Base-by-base conservation (phyloP, 2,888 invertebrate genomes). In the Drosophila kanekoi region DNA sequence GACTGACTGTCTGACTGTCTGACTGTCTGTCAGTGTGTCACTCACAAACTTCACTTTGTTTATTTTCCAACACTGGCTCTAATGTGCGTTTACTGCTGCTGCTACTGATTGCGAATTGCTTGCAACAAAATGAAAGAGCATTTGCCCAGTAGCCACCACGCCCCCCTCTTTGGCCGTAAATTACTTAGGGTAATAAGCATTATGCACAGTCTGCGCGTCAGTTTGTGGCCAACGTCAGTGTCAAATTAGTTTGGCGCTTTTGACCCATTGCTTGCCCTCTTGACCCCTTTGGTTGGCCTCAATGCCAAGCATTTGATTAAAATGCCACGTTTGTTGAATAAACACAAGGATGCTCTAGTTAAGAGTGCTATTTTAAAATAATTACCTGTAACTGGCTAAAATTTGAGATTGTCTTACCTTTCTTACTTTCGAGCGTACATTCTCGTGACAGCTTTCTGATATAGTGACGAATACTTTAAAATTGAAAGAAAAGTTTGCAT, bases 101-200 rank as follows among this genome's bases (percentile, higher is more conserved):
- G 62, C 43, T 69, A 71, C 67, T 63, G 87, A 87, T 84, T 82
- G 85, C 85, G 79, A 77, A 75, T 79, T 75, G 87, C 82, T 75
- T 66, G 77, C 77, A 69, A 61, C 57, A 48, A 66, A 79, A 69
- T 73, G 78, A 72, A 67, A 43, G 67, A 66, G 60, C 66, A 59
- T 44, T 54, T 38, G 44, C 23, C 57, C 57, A 57, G 33, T 35
- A 38, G 23, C 14, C 23, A 28, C 10, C 23, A 28, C 28, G 16
- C 14, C 33, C 35, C 43, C 49, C 62, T 56, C 64, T 47, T 52
- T 43, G 10, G 16, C 54, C 45, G 71, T 76, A 86, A 86, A 83
- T 84, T 76, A 85, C 80, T 68, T 63, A 56, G 58, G 75, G 68
- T 87, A 83, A 83, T 83, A 83, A 87, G 86, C 86, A 85, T 85